A percentile compares a stretch with the other conserved stretches of the same genome.
Conservation (phyloP, 2,888 invertebrate species). For the Itoplectis maculator region DNA sequence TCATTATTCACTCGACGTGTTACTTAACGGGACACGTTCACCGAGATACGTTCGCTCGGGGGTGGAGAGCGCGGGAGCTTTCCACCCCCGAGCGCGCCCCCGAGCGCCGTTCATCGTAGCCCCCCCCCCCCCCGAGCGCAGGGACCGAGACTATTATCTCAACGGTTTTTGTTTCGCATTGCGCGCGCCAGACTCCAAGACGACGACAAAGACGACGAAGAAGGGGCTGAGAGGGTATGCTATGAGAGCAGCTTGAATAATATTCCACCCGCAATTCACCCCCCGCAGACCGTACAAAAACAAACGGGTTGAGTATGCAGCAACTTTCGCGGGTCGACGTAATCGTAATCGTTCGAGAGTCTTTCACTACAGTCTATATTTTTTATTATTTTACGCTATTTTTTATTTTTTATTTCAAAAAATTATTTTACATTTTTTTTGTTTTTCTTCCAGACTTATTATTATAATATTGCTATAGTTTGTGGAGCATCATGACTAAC, state of each 20-base stretch:
- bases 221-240: not conserved
- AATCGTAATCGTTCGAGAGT: not conserved
- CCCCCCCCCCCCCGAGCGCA: slow-evolving; percentile 10
- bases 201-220: slow-evolving; percentile 27
- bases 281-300: not conserved
- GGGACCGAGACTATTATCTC: slow-evolving; percentile 48
- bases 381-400: not conserved
- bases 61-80: too few relatives aligned
- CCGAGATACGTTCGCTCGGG: slow-evolving; percentile 53
- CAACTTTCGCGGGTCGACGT: slow-evolving; percentile 3
- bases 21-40: slow-evolving; percentile 64
- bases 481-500: slow-evolving; percentile 29
- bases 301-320: not conserved
- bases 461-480: slow-evolving; percentile 22
- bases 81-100: slow-evolving; percentile 24
- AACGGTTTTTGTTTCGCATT: slow-evolving; percentile 44
- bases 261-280: not conserved
- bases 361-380: not conserved
- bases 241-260: slow-evolving; percentile 26
- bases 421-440: slow-evolving; percentile 6
- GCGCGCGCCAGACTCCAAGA: slow-evolving; percentile 12
- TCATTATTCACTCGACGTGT: slow-evolving; percentile 67
- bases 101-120: too few relatives aligned
- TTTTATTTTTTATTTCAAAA: not conserved
- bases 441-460: slow-evolving; percentile 9